Conservation (phyloP, 2,797 vertebrate genomes). For the Mionectes olivaceus region DNA sequence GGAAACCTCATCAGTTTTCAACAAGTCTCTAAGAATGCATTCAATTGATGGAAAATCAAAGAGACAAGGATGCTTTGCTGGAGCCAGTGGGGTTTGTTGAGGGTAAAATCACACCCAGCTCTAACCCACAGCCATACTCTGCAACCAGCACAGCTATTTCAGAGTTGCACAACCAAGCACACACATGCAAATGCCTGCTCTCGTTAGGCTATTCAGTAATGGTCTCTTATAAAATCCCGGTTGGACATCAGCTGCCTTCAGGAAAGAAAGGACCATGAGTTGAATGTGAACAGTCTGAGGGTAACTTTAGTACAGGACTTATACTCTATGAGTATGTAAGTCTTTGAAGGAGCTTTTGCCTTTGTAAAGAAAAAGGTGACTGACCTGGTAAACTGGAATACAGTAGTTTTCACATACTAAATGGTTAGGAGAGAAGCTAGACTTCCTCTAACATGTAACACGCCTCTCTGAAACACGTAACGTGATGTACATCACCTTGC, state of each 20-base stretch:
- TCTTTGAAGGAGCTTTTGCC: background rate
- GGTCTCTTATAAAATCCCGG: background rate
- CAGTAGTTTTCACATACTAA: background rate
- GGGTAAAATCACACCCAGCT: background rate
- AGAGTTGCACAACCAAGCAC: background rate
- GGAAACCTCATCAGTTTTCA: constrained; percentile 3
- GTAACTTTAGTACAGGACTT: background rate
- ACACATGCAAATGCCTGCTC: background rate
- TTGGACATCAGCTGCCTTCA: background rate
- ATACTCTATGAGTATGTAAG: background rate
- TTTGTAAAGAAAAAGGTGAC: background rate
- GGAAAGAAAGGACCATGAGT: background rate
- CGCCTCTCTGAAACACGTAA: background rate
- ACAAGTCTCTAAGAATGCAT: background rate
- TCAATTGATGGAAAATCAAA: background rate
- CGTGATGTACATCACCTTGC: background rate
- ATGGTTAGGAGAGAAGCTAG: background rate
- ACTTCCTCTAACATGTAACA: background rate
- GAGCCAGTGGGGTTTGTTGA: background rate
- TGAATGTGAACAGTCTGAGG: background rate
- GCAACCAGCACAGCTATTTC: background rate
- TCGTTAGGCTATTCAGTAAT: background rate
- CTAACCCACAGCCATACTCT: background rate
- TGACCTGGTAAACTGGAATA: background rate
- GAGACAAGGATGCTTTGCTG: background rate